A percentile compares a stretch with the other conserved stretches of the same genome.
Conservation (phyloP, 92 coral and sea anemone genomes). For the Parazoanthus atlanticus region DNA sequence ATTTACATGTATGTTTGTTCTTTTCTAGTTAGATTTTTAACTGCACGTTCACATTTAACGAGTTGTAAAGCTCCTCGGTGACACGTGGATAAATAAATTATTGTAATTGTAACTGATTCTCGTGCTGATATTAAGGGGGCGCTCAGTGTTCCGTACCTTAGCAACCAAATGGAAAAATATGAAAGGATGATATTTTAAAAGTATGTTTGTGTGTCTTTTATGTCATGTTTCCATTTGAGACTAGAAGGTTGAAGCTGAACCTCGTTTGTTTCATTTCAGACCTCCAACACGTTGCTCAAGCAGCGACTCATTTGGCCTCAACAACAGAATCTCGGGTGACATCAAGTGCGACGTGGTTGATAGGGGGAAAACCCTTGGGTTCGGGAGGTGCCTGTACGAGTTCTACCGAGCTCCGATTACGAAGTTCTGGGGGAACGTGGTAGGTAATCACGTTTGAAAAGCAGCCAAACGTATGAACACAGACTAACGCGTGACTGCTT, state of each 20-base stretch:
- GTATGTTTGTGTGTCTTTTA: too few species aligned
- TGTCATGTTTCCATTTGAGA: not conserved
- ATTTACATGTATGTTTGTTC: too few species aligned
- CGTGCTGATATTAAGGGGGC: too few species aligned
- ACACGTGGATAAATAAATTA: too few species aligned
- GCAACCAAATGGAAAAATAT: too few species aligned
- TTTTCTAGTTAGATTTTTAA: too few species aligned
- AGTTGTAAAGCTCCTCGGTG: too few species aligned
- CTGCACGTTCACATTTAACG: too few species aligned
- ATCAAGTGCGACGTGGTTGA: not conserved
- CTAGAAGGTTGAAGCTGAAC: not conserved
- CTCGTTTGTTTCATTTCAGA: constrained; percentile 10
- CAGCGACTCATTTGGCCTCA: constrained; percentile 30
- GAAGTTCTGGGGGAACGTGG: constrained; percentile 89
- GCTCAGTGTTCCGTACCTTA: too few species aligned
- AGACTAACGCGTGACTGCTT: not conserved
- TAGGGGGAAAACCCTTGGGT: constrained; percentile 25
- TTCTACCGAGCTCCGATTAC: constrained; percentile 86
- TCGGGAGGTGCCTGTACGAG: constrained; percentile 60
- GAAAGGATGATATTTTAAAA: not conserved
- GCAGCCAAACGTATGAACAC: not conserved
- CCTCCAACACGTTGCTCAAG: constrained; percentile 31
- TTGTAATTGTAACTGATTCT: too few species aligned
- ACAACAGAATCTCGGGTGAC: constrained; percentile 23
- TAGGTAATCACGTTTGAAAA: constrained; percentile 14